Percentiles rank a stretch among this genome's conserved stretches.
Evolutionary conservation across 2,888 invertebrate species (phyloP).

Genomic region (Cataglyphis livida): DNA sequence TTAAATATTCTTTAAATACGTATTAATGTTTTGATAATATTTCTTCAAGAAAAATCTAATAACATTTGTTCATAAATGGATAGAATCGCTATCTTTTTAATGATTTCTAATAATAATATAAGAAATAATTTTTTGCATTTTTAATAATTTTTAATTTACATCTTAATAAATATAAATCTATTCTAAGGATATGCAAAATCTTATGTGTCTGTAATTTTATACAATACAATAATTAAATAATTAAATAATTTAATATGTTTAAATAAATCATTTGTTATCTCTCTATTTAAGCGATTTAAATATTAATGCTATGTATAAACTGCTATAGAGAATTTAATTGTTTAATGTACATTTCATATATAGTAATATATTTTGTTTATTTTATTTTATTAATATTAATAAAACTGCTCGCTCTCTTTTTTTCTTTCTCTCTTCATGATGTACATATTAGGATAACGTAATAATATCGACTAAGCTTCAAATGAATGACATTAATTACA

Average conservation of each 20-base stretch:
- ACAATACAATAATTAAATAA: background rate
- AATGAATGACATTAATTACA: slow-evolving; percentile 2
- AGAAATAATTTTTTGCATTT: background rate
- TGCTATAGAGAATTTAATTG: background rate
- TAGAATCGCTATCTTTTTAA: background rate
- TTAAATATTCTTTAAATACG: background rate
- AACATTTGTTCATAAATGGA: background rate
- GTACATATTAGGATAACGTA: background rate
- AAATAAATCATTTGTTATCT: background rate
- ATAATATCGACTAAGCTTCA: background rate
- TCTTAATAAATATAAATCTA: background rate
- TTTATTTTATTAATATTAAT: slow-evolving; percentile 12
- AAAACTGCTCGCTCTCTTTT: background rate
- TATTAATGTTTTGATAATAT: slow-evolving; percentile 2
- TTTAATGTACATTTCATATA: background rate
- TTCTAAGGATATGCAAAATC: background rate
- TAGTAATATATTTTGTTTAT: background rate
- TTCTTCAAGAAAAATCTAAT: background rate
- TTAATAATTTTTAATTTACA: background rate
- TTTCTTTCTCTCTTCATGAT: background rate
- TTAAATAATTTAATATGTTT: background rate
- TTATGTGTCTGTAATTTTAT: background rate
- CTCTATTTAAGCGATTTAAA: background rate
- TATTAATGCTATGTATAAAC: background rate
- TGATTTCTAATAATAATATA: background rate